Base-by-base conservation (phyloP, 2,113 vertebrate species). In the Delphinapterus leucas region DNA sequence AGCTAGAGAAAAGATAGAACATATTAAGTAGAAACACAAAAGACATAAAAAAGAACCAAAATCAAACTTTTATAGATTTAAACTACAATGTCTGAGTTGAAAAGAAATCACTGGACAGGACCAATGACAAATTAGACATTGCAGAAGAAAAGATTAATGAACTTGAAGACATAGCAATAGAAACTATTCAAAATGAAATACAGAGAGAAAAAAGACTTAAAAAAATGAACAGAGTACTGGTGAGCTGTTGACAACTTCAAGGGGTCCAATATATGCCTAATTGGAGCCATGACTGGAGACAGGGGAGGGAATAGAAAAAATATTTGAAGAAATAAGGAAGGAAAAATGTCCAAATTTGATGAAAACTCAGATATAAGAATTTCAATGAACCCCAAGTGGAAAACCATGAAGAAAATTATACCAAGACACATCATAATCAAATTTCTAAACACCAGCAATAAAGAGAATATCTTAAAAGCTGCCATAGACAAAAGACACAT, bases 171-270 rank as follows among this genome's bases (percentile, higher is more conserved):
- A 60, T 13, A 93, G 18, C 47, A 93, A 80, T 61, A 49, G 2
- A 90, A 94, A 31, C 31, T 58, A 92, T 73, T 33, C 18, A 77
- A 92, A 94, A 90, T 89, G 38, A 94, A 94, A 82, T 31, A 96
- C 7, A 83, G 11, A 71, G 10, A 71, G 68, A 82, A 94, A 91
- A 93, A 76, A 13, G 14, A 65, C 11, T 53, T 26, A 36, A 70
- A 86, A 87, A 63, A 55, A 81, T 41, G 55, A 80, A 79, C 8
- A 76, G 71, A 81, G 31, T 74, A 71, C 11, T 21, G 55, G 26
- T 83, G 63, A 86, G 21, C 47, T 76, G 23, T 70, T 18, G 21
- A 77, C 31, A 93, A 92, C 9, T 58, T 88, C 49, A 85, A 65
- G 11, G 20, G 26, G 28, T 38, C 25, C 83, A 81, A 82, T 44